Evolutionary conservation across 2,888 invertebrate genomes (phyloP), one percentile per base, ranked within the genome.

Genomic region (Sylvicola cinctus): DNA sequence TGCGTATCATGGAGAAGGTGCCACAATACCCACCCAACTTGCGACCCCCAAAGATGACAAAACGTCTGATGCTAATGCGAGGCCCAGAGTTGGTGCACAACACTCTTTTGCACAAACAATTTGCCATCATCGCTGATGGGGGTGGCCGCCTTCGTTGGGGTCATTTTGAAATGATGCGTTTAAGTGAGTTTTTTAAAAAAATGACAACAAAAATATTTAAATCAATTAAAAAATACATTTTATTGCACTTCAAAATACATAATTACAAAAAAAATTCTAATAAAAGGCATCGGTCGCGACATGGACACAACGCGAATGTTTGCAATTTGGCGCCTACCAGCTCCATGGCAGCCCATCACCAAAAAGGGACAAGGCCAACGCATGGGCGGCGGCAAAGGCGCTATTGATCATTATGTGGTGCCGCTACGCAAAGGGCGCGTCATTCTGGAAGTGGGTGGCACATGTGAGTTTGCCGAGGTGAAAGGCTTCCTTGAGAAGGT

Each of bases 371-470:
- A 77, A 53, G 95, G 95, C 1, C 75, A 78, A 42, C 65, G 88
- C 45, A 87, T 93, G 84, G 96, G 96, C 7, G 90, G 91, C 42
- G 96, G 96, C 11, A 98, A 98, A 65, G 90, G 87, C 6, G 63
- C 74, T 1, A 91, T 99, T 38, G 79, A 93, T 51, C 87, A 91
- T 55, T 99, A 93, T 54, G 85, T 81, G 0, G 88, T 91, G 2
- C 98, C 98, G 0, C 57, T 99, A 3, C 88, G 79, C 62, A 67
- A 79, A 20, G 87, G 84, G 30, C 67, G 96, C 45, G 72, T 99
- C 15, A 84, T 99, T 38, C 41, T 99, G 1, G 98, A 99, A 68
- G 55, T 99, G 32, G 95, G 79, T 16, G 98, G 98, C 25, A 68
- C 73, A 51, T 75, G 87, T 48, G 85, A 90, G 55, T 93, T 72